Conservation (phyloP, 2,113 vertebrate species). For the Pelvicachromis taeniatus region DNA sequence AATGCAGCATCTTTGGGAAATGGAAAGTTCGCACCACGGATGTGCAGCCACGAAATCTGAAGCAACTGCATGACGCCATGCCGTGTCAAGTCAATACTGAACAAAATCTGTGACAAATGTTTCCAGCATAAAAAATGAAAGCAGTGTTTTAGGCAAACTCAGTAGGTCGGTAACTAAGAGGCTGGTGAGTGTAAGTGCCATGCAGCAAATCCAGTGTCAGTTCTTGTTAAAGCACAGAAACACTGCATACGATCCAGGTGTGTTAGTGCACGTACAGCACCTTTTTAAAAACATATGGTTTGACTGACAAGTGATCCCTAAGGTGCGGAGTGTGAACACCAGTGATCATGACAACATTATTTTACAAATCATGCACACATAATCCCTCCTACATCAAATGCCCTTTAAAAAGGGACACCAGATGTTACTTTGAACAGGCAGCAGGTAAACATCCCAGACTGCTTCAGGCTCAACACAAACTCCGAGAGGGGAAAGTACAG, state of each 20-base stretch:
- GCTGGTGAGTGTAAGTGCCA: not conserved
- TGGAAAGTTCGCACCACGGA: not conserved
- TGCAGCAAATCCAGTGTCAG: too few relatives aligned
- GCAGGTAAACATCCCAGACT: not conserved
- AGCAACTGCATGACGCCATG: not conserved
- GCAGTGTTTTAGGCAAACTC: not conserved
- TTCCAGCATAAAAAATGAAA: not conserved
- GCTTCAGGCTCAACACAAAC: not conserved
- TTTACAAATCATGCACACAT: not conserved
- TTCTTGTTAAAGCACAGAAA: not conserved
- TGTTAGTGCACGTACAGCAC: not conserved
- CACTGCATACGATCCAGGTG: not conserved
- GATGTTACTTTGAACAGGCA: not conserved
- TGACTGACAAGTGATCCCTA: not conserved
- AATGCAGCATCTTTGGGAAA: not conserved
- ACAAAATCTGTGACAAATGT: not conserved
- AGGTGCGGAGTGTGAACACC: not conserved
- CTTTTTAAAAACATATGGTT: not conserved
- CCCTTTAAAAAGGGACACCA: not conserved
- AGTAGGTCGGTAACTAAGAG: not conserved
- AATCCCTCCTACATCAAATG: not conserved
- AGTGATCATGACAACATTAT: not conserved
- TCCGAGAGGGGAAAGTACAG: not conserved
- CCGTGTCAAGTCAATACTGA: not conserved
- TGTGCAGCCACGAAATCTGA: not conserved